phyloP scores from a whole-genome alignment of 2,888 invertebrate genomes.

The Cosmorhoe ocellata region DNA sequence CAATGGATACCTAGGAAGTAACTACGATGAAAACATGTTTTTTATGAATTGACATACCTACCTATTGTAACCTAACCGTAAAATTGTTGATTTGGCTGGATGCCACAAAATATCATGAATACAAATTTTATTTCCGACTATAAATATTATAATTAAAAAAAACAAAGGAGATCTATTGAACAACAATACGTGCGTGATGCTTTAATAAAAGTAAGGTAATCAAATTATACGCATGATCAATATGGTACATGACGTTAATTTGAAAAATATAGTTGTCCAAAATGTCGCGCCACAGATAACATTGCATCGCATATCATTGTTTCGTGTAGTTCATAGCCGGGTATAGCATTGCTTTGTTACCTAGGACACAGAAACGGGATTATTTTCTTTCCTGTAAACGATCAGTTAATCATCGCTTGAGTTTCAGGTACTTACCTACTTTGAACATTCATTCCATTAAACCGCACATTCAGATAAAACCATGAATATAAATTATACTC shows the following conservation, averaged over 20 bases:
- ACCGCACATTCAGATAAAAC: conserved; percentile 20
- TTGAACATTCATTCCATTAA: conserved; percentile 22
- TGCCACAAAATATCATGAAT: conserved; percentile 19
- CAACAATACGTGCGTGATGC: no score
- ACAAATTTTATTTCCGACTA: conserved; percentile 9
- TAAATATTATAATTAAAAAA: conserved; percentile 11
- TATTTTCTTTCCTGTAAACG: no score
- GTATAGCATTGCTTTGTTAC: neutral
- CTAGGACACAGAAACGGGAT: no score
- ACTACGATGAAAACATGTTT: conserved; percentile 8
- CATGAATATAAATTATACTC: conserved; percentile 28
- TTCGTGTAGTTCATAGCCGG: neutral
- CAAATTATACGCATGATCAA: no score
- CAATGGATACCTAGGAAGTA: neutral
- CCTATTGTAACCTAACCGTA: neutral
- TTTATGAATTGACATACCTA: conserved; percentile 19
- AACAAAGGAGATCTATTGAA: neutral
- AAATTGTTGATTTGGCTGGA: conserved; percentile 19
- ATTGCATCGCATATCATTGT: no score
- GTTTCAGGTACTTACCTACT: conserved; percentile 2
- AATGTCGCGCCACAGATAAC: no score
- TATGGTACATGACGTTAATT: no score
- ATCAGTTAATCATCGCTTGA: conserved; percentile 1
- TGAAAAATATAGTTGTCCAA: no score
- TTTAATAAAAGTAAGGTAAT: no score